These are phyloP conservation scores for Tuberolachnus salignus DNA, from an alignment of 2,888 invertebrate genomes.

Conservation along the genomic window DNA sequence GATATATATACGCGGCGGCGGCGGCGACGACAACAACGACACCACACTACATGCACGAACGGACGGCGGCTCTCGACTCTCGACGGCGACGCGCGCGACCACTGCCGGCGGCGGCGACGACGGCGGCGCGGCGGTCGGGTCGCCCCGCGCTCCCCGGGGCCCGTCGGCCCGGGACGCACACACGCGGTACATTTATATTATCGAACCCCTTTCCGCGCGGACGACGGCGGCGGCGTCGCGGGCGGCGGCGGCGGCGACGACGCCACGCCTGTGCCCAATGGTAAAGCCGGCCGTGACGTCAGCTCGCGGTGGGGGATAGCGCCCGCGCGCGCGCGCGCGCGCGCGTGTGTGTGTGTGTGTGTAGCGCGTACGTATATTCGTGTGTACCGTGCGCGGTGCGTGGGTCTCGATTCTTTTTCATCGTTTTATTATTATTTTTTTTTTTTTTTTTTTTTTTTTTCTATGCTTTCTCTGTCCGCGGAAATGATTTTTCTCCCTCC, in stretches of 20 bases:
- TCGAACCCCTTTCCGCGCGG: constrained; percentile 49
- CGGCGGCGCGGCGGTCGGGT: background rate
- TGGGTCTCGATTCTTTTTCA: too few relatives aligned
- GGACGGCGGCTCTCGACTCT: constrained; percentile 44
- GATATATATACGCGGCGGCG: background rate
- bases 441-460: background rate
- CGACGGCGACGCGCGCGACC: constrained; percentile 27
- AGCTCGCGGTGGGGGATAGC: constrained; percentile 24
- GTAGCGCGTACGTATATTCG: too few relatives aligned
- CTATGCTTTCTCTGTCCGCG: background rate
- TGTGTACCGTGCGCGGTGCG: too few relatives aligned
- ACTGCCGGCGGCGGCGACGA: constrained; percentile 19
- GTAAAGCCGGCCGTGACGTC: constrained; percentile 54
- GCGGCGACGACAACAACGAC: background rate
- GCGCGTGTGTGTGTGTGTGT: too few relatives aligned
- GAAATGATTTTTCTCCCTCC: background rate
- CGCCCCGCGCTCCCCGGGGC: constrained; percentile 25
- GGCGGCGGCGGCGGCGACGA: constrained; percentile 30
- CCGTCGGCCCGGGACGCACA: background rate
- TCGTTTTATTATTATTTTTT: too few relatives aligned
- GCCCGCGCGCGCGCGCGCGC: too few relatives aligned
- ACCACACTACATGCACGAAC: constrained; percentile 36
- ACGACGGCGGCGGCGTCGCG: constrained; percentile 20
- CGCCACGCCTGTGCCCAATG: constrained; percentile 56
- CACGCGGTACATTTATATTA: constrained; percentile 12